Evolutionary conservation across 2,113 vertebrate genomes (phyloP), one percentile per base, ranked within the genome.

Genomic region (Recurvirostra avosetta): DNA sequence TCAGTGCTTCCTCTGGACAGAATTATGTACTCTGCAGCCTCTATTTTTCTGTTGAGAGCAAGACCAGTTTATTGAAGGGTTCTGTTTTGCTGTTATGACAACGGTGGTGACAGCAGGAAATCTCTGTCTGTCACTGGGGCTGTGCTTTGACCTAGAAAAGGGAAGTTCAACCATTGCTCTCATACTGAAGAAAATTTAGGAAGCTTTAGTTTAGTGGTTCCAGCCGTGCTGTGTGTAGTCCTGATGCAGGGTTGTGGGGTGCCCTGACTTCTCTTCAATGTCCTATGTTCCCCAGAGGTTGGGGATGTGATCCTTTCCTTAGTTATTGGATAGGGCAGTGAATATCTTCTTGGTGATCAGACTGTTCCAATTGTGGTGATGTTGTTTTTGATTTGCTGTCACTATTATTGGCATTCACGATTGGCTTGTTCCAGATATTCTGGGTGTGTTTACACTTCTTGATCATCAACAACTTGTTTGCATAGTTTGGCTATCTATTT

Each of bases 141-240:
- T 79, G 20, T 36, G 15, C 23, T 82, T 94, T 36, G 17, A 38
- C 32, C 47, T 77, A 23, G 43, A 74, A 90, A 71, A 61, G 34
- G 38, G 47, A 81, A 78, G 40, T 55, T 53, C n/a, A 88, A 19
- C 19, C 9, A 23, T 36, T 82, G 21, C 18, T 85, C 2, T 90
- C 14, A 56, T 52, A 32, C 34, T 58, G 52, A 72, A 61, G 32
- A 86, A 45, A 47, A 74, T 40, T 18, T 62, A 32, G 25, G 74
- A 91, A 66, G 11, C 32, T 80, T 86, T 58, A 50, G 9, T 66
- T 9, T 55, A 63, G 32, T 20, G 5, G 11, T 34, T 92, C 61
- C 6, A 18, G 23, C 1, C 0, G 2, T 56, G 26, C 23, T 66
- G 7, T 10, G 2, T 63, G 22, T 66, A 81, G 26, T 32, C 19